Evolutionary conservation across 2,888 invertebrate genomes (phyloP), one percentile per base, ranked within the genome.

Genomic region (Trichogramma evanescens): DNA sequence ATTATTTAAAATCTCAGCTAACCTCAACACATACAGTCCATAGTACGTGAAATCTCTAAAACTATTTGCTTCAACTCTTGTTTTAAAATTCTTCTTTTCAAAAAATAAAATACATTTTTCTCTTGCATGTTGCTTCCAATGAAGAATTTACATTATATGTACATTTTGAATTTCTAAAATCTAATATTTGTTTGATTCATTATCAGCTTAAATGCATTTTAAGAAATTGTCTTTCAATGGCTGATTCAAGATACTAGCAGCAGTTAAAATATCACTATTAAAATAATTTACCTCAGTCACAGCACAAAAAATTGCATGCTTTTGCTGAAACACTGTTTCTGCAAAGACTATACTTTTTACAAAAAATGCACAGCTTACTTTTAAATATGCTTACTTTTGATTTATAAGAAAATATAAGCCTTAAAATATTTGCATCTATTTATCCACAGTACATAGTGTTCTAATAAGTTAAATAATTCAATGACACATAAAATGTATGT

Each of bases 11-110:
- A 26, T 26, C 3, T 26, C 26, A 26, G 26, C 26, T 26, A 26
- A 26, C 26, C 26, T 26, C 26, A 26, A 26, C 26, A 26, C 26
- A 26, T 26, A 26, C 26, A 26, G 26, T 26, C 26, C 26, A 26
- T 26, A 26, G 2, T 26, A 26, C 26, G 26, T 26, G 26, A 26
- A 26, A 26, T 26, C 26, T 26, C 26, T 26, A 50, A 50, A 7
- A 13, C 50, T 8, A 13, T 50, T 50, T 9, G n/a, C 39, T 6
- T 39, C 13, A 68, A 69, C 66, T 70, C 73, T 72, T 72, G 40
- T 56, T 56, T 58, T 54, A 56, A 58, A 60, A 10, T 44, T 51
- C 58, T 54, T 48, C 48, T 58, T 10, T 51, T 58, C 41, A 13
- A 58, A 64, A 54, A 53, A 62, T 58, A 54, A 59, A 51, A 7